Conservation (phyloP, 2,797 vertebrate species). For the Smutsia gigantea region DNA sequence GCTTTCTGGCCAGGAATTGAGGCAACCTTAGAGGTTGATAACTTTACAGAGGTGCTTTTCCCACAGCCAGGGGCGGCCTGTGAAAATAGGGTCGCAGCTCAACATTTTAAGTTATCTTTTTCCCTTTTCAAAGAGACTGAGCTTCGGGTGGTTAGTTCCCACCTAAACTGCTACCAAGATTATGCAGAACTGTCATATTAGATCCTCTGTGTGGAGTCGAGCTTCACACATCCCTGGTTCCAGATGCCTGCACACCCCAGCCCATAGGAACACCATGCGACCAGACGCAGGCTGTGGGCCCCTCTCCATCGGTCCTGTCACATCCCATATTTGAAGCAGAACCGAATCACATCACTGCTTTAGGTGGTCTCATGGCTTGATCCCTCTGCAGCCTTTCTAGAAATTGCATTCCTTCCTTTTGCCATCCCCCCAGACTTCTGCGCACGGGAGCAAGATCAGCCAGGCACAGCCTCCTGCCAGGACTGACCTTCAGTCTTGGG, state of each 20-base stretch:
- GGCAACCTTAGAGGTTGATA: neutral
- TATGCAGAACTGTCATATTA: neutral
- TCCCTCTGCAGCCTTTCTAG: neutral
- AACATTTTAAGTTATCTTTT: neutral
- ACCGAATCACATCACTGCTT: fast-evolving
- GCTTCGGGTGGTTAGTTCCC: fast-evolving
- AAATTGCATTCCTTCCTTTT: neutral
- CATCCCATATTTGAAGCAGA: fast-evolving
- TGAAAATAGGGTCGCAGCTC: neutral
- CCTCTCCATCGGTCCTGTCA: fast-evolving
- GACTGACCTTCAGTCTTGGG: neutral
- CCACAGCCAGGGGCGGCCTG: neutral
- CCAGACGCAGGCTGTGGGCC: too few species aligned
- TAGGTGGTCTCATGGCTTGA: fast-evolving
- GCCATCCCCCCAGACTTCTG: neutral
- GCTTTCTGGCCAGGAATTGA: neutral
- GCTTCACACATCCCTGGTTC: neutral
- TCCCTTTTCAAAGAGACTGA: neutral
- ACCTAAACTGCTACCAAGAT: neutral
- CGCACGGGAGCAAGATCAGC: neutral
- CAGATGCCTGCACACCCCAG: neutral
- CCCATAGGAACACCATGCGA: fast-evolving
- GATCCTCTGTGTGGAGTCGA: fast-evolving
- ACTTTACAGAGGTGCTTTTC: too few species aligned
- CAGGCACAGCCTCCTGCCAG: neutral